Conservation (phyloP, 2,797 vertebrate species). For the Denticeps clupeoides region DNA sequence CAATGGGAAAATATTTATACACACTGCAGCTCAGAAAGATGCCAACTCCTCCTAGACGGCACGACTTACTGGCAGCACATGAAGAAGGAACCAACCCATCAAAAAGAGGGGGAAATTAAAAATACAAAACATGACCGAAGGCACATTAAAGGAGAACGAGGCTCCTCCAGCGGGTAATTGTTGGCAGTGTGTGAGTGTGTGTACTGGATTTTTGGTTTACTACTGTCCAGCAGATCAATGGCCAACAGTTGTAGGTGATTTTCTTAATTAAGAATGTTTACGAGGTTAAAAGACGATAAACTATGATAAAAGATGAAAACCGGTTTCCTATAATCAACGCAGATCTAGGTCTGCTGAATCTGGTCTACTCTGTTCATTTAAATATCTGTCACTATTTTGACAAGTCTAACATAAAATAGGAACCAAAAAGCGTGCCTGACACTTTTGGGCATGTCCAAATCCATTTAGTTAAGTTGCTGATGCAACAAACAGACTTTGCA, state of each 20-base stretch:
- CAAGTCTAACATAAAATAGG: too few relatives aligned
- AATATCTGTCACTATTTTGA: too few relatives aligned
- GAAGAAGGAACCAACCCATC: slow-evolving; percentile 61
- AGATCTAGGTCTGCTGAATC: too few relatives aligned
- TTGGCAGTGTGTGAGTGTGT: slow-evolving; percentile 11
- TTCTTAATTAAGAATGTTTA: slow-evolving; percentile 71
- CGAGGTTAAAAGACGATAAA: too few relatives aligned
- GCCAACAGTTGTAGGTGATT: slow-evolving; percentile 48
- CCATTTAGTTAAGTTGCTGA: too few relatives aligned
- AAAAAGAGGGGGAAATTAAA: slow-evolving; percentile 61
- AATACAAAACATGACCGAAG: slow-evolving; percentile 47
- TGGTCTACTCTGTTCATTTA: too few relatives aligned
- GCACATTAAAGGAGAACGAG: slow-evolving; percentile 31
- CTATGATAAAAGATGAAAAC: too few relatives aligned
- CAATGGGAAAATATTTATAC: slow-evolving; percentile 70
- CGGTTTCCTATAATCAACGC: too few relatives aligned
- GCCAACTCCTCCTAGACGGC: slow-evolving; percentile 41
- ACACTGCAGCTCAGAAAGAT: slow-evolving; percentile 38
- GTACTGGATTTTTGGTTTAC: slow-evolving; percentile 33
- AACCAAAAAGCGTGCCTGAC: too few relatives aligned
- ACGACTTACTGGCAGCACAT: slow-evolving; percentile 55
- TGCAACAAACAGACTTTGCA: too few relatives aligned
- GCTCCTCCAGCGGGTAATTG: slow-evolving; percentile 29
- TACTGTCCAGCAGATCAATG: slow-evolving; percentile 48
- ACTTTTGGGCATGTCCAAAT: too few relatives aligned